Evolutionary conservation across 2,797 vertebrate genomes (phyloP), one percentile per base, ranked within the genome.

Genomic region (Sandelia bainsii): DNA sequence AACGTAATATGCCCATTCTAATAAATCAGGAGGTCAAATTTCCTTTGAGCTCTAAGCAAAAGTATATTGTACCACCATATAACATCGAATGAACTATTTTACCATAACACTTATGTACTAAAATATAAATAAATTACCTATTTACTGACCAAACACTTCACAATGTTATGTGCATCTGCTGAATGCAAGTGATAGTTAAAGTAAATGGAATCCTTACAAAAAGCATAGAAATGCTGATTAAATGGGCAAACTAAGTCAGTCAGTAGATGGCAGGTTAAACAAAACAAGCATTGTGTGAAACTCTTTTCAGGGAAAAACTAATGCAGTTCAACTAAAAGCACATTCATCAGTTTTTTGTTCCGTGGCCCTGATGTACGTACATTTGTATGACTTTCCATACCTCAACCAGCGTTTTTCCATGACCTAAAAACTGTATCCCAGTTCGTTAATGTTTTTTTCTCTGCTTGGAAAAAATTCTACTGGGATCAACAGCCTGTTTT

Each of bases 1-100:
- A 83, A 80, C 53, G 54, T 59, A 80, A 89, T 82, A 84, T 80
- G 60, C 53, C 46, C 27, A 13, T 39, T 72, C 23, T 78, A 13
- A 67, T 79, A 72, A 60, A 62, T 72, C 67, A 67, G 52, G 40
- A 75, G 78, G 56, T 83, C 72, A 62, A 46, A 60, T 86, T 81
- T 77, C 78, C 25, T 67, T 45, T 80, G 42, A 79, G 58, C 16
- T 3, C 16, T 7, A 1, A 57, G 51, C 51, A 64, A 37, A 72
- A 67, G 32, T 56, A 57, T 59, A 62, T 62, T 72, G 45, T 29
- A 32, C 27, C 34, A 42, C 3, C n/a, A 27, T 57, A 5, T 17
- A 5, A 17, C 8, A 45, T 46, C 8, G 11, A 29, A 17, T 23
- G 11, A 65, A 25, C 14, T 17, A 37, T 40, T 58, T 62, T 40